Evolutionary conservation across 2,888 invertebrate genomes (phyloP), one percentile per base, ranked within the genome.

Genomic region (Rotaria magnacalcarata): DNA sequence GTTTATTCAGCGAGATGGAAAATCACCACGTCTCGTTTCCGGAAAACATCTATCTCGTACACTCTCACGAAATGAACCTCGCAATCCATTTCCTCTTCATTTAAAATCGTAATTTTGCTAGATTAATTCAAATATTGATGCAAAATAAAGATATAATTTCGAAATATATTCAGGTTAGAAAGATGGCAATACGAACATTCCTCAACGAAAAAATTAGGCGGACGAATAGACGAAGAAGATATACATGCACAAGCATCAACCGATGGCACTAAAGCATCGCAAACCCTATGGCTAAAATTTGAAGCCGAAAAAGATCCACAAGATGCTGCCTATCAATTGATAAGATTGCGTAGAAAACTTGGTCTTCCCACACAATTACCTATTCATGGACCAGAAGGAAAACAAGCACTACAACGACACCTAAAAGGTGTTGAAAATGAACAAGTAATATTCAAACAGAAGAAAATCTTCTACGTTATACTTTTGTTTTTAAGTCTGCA

Each of bases 281-380:
- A 43, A 11, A 47, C 34, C 4, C 21, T 80, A 24, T 80, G 80
- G 80, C 5, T 80, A 24, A 80, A 80, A 47, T 80, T 80, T 80
- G 80, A 80, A n/a, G 80, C 80, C 11, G 80, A 80, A 80, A 24
- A 84, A 67, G 67, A 86, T 84, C 4, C 27, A n/a, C 50, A 41
- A 2, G 86, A 86, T 74, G 84, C 86, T 84, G 84, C 84, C 5
- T 34, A 58, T 67, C 86, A 86, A 52, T 84, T 86, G 21, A 84
- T 86, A 14, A 50, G 52, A 67, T 84, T 84, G 52, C 58, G 86
- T 52, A 86, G 84, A 84, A 84, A 67, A 52, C 84, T 86, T 67
- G 86, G 86, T 41, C 84, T 84, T 54, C 67, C 67, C 24, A 86
- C 84, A 34, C 67, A 84, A 60, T 24, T 86, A 67, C 86, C 86